Evolutionary conservation across 2,113 vertebrate genomes (phyloP).

Genomic region (Apeltes quadracus): DNA sequence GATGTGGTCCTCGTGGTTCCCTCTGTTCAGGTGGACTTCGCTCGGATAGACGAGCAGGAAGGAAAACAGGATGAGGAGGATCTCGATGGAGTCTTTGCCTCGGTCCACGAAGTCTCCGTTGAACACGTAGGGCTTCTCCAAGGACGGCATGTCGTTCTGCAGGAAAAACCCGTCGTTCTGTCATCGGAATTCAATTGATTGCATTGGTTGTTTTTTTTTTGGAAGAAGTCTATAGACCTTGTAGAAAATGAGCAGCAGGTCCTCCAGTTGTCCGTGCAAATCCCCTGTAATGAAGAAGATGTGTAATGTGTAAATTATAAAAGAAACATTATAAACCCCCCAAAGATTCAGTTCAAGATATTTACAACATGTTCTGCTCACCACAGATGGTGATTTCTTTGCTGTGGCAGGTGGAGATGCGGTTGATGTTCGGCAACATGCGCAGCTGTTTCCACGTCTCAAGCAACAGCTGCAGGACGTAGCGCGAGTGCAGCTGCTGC

Average conservation of each 20-base stretch:
- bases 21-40: slow-evolving; percentile 90
- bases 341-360: not conserved
- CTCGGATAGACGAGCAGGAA: slow-evolving; percentile 92
- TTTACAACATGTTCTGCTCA: slow-evolving; percentile 57
- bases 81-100: slow-evolving; percentile 91
- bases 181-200: not conserved
- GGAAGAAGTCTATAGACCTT: slow-evolving; percentile 75
- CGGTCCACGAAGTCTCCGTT: slow-evolving; percentile 95
- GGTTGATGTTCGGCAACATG: slow-evolving; percentile 91
- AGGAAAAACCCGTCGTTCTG: not conserved
- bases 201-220: not conserved
- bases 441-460: slow-evolving; percentile 88
- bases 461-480: slow-evolving; percentile 90
- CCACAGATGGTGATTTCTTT: slow-evolving; percentile 95
- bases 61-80: slow-evolving; percentile 90
- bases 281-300: slow-evolving; percentile 82
- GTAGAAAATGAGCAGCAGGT: slow-evolving; percentile 89
- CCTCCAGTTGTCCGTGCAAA: slow-evolving; percentile 92
- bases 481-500: slow-evolving; percentile 94
- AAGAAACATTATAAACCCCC: not conserved
- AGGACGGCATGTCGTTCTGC: slow-evolving; percentile 92
- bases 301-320: not conserved
- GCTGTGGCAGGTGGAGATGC: slow-evolving; percentile 89
- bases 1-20: slow-evolving; percentile 95
- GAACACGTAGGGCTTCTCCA: slow-evolving; percentile 91